phyloP scores from a whole-genome alignment of 2,797 vertebrate species.

The Kryptopterus vitreolus region DNA sequence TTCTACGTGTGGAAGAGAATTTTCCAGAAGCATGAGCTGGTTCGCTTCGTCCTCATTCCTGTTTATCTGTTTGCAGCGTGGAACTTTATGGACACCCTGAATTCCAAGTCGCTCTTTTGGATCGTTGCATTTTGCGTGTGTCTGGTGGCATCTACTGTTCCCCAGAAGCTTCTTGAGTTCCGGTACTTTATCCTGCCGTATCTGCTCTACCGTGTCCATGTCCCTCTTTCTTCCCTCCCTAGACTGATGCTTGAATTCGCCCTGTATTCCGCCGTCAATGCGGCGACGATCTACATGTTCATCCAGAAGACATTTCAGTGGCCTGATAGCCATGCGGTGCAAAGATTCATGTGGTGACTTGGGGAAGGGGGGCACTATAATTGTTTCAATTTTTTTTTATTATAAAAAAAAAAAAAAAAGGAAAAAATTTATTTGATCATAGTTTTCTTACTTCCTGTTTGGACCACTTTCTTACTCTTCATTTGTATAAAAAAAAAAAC shows the following conservation, averaged over 20 bases:
- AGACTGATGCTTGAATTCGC: conserved; percentile 81
- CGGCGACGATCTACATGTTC: conserved; percentile 85
- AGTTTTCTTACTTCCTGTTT: background rate
- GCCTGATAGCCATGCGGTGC: conserved; percentile 80
- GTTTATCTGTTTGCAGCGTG: conserved; percentile 88
- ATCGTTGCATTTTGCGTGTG: conserved; percentile 82
- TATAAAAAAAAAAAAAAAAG: background rate
- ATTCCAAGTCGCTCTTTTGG: conserved; percentile 88
- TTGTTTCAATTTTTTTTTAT: background rate
- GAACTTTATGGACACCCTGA: conserved; percentile 85
- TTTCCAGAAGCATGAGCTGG: conserved; percentile 81
- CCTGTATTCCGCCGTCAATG: conserved; percentile 81
- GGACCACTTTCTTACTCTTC: background rate
- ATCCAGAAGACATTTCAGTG: conserved; percentile 87
- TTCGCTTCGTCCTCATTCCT: conserved; percentile 84
- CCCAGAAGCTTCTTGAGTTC: conserved; percentile 94
- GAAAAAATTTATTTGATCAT: background rate
- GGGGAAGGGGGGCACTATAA: background rate
- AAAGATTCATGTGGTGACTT: conserved; percentile 95
- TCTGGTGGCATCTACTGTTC: conserved; percentile 79
- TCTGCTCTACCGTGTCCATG: conserved; percentile 89
- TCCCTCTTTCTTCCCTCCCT: conserved; percentile 79
- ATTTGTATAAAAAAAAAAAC: background rate
- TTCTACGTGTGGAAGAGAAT: conserved; percentile 94
- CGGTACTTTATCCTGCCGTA: conserved; percentile 96